Evolutionary conservation across 2,113 vertebrate genomes (phyloP), one percentile per base, ranked within the genome.

Genomic region (Murina feae): DNA sequence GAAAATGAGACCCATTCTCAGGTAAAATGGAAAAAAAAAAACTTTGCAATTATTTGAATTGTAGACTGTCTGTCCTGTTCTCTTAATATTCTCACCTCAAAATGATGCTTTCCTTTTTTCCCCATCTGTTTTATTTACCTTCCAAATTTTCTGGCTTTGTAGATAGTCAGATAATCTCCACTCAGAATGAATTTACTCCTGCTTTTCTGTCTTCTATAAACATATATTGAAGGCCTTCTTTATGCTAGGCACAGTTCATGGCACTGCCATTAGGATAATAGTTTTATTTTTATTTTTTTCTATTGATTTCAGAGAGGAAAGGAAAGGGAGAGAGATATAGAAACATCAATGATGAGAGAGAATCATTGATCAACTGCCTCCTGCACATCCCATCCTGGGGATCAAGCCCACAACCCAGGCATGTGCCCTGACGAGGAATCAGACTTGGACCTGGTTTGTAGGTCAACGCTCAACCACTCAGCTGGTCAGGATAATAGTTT

Each of bases 1-100:
- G 99, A 99, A 66, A 99, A 99, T 30, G 99, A 99, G 97, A 99
- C 99, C 5, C 99, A 99, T 71, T 97, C 99, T 92, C 99, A 99
- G 99, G 99, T 99, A 79, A 97, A 49, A 53, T n/a, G n/a, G 8
- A 87, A 86, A 32, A 69, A 55, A 28, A 85, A 13, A 42, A 2
- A 53, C 16, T 47, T 91, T 90, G 21, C 35, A 37, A 84, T 89
- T 90, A 74, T 47, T 93, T 74, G 10, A 90, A 5, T 30, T 95
- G 55, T 35, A 75, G 28, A 0, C 5, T 91, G 4, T 55, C 51
- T 87, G 4, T 81, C 84, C 9, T 6, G 0, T 60, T 89, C 4
- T 93, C 68, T 96, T 63, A 44, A 17, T 42, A 17, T 85, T 83
- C 94, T 87, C 0, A 2, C 0, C 75, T 80, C 86, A 66, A 74